Evolutionary conservation across 1,140 invertebrate genomes (phyloP).

Genomic region (Rhizoglyphus robini): DNA sequence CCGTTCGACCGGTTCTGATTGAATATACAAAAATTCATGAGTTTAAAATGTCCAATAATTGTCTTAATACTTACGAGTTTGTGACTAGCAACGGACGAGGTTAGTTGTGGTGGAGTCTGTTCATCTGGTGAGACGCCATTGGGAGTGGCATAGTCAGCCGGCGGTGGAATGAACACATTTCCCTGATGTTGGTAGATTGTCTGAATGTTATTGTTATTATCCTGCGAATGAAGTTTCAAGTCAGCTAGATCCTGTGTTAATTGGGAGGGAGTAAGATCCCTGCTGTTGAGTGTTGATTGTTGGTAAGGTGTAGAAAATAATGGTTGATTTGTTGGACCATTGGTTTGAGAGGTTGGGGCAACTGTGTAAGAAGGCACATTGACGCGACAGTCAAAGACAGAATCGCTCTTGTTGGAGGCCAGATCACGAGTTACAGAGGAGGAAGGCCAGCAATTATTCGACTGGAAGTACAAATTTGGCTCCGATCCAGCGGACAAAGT

Average conservation of each 20-base stretch:
- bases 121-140: too few species aligned
- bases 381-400: background rate
- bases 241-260: too few species aligned
- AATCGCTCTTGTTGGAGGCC: background rate
- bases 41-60: background rate
- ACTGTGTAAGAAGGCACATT: background rate
- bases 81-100: conserved; percentile 2
- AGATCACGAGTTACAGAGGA: background rate
- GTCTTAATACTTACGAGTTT: background rate
- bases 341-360: background rate
- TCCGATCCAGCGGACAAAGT: background rate
- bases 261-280: too few species aligned
- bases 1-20: background rate
- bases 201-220: conserved; percentile 10
- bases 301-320: too few species aligned
- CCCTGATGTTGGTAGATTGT: background rate
- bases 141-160: too few species aligned
- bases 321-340: background rate
- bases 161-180: too few species aligned
- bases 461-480: background rate
- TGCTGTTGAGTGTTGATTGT: too few species aligned
- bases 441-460: background rate
- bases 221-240: background rate
- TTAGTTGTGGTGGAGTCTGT: background rate
- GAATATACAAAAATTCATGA: background rate